Evolutionary conservation across 30 jellyfish, hydroid and myxozoan species (phyloP), one percentile per base, ranked within the genome.

Genomic region (Cassiopea xamachana): DNA sequence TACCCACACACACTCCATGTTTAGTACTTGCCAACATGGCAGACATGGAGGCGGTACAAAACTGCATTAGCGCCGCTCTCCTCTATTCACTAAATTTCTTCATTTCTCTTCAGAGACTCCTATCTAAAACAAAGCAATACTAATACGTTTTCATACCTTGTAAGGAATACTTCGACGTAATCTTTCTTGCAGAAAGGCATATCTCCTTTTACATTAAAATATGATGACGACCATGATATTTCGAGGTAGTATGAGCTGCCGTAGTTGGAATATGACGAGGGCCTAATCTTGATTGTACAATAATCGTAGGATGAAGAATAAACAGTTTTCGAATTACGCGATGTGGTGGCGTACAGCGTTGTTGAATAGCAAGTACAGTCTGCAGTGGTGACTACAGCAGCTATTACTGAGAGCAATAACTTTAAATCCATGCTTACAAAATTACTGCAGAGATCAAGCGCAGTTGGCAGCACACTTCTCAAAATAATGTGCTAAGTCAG

Each of bases 121-220:
- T 27, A 27, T 27, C 39, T 27, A 27, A 27, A 27, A 27, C 39
- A 27, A 27, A 27, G 39, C 39, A 27, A 27, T 27, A 27, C 39
- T 27, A 27, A 27, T 27, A 27, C 39, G 39, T 27, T 27, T 27
- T 27, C 78, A 4, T 80, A 80, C 89, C 79, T 55, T 61, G 89
- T 80, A 13, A 80, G 78, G 12, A 0, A 80, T 8, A 80, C 89
- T 48, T 80, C 79, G 7, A 80, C 79, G 39, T 80, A 80, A 67
- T 80, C 89, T 44, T 50, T 67, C 2, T 51, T 67, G 60, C 89
- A 80, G 39, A 12, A 6, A 2, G 89, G 89, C 78, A 80, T 80
- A 62, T 80, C 46, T 15, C 89, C 89, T 61, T 80, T 46, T 1
- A 80, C 75, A 14, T 12, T 19, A 48, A 80, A 80, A 17, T 47